phyloP scores from a whole-genome alignment of 2,888 invertebrate species.

The Scaptodrosophila latifasciaeformis region DNA sequence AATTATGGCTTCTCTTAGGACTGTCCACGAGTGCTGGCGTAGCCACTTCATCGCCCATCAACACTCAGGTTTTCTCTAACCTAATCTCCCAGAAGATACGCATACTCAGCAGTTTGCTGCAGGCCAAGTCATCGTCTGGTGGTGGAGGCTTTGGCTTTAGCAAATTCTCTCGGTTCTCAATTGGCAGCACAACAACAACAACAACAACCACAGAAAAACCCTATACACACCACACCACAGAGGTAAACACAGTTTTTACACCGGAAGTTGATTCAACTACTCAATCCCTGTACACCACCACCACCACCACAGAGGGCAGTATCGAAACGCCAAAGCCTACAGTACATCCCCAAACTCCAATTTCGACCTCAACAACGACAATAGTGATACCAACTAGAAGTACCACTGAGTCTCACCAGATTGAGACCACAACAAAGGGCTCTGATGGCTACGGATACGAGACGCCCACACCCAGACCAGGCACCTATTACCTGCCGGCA shows the following conservation, averaged over 20 bases:
- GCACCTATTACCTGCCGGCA: conserved; percentile 32
- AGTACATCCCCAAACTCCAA: conserved; percentile 48
- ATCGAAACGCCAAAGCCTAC: conserved; percentile 53
- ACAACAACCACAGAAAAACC: conserved; percentile 42
- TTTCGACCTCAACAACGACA: conserved; percentile 31
- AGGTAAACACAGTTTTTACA: conserved; percentile 59
- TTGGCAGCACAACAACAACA: too few relatives aligned
- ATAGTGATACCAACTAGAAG: conserved; percentile 31
- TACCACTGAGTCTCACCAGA: conserved; percentile 32
- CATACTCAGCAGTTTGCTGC: conserved; percentile 38
- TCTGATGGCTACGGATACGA: conserved; percentile 34
- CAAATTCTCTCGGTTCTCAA: conserved; percentile 29
- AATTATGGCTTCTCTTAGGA: too few relatives aligned
- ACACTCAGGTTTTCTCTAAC: conserved; percentile 38
- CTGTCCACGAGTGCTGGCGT: not conserved
- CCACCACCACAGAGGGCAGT: conserved; percentile 53
- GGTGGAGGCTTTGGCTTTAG: conserved; percentile 35
- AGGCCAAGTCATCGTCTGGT: conserved; percentile 39
- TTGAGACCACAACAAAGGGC: not conserved
- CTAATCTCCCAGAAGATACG: conserved; percentile 44
- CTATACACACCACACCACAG: conserved; percentile 37
- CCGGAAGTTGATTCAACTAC: conserved; percentile 49
- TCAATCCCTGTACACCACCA: conserved; percentile 55
- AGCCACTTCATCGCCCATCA: conserved; percentile 24
- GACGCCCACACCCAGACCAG: conserved; percentile 17